Base-by-base conservation (phyloP, 23 tunicate species). In the Ascidia mentula region DNA sequence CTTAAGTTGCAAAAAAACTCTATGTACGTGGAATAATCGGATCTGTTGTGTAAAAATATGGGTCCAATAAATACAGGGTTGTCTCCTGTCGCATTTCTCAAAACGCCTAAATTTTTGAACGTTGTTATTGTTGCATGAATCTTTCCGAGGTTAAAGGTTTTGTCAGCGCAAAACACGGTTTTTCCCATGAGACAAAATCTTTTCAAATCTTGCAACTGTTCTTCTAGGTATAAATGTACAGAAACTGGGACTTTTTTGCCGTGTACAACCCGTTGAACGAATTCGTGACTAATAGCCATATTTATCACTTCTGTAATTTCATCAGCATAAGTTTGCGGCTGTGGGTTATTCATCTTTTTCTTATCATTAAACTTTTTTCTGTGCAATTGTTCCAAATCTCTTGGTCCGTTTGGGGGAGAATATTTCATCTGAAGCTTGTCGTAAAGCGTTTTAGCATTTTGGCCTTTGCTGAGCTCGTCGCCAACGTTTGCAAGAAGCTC, bases 141-240 rank as follows among this genome's bases (percentile, higher is more conserved):
- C 32, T 71, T 71, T 9, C 75, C 75, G 5, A 71, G 13, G 35
- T 71, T 71, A 71, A 7, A 71, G 34, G 75, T 71, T 36, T 71
- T 71, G 75, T 71, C 75, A 2, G 39, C 38, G 13, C 75, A 34
- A 34, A 34, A 18, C 34, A 71, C 75, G 1, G 75, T 71, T 71
- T 71, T 18, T 22, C 75, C 35, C 1, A 22, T 18, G 4, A 71
- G 35, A 9, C 75, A 71, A 71, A 71, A 71, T 6, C 75, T 5
- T 34, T 71, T 71, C 7, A 71, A 35, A 18, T 71, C 75, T 20
- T n/a, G 18, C 1, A 71, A 28, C 32, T 71, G 75, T 34, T 71
- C 39, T 18, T 71, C 75, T 71, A 36, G 30, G 13, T 34, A 71
- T 4, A 71, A 31, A 2, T 34, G 8, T 28, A 71, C 75, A 18